Evolutionary conservation across 2,797 vertebrate genomes (phyloP).

Genomic region (Lagorchestes hirsutus): DNA sequence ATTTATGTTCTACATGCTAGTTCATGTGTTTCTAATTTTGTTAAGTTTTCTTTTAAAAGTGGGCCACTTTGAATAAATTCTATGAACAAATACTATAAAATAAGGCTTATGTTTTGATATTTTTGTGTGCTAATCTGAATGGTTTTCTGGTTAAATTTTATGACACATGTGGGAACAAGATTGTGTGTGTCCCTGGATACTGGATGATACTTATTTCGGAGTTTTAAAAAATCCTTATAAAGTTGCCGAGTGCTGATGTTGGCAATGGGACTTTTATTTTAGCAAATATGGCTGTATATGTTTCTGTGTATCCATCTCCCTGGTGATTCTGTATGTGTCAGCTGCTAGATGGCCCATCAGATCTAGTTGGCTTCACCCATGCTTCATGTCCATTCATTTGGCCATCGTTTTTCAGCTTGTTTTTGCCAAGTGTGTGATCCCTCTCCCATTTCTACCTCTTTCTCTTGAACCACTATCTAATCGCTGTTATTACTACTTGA

Average conservation of each 20-base stretch:
- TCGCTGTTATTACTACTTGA: not conserved
- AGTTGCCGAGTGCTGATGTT: not conserved
- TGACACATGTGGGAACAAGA: not conserved
- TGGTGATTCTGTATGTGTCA: not conserved
- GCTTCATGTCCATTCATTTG: not conserved
- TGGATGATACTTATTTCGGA: not conserved
- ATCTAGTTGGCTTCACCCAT: not conserved
- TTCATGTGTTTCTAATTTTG: conserved; percentile 4
- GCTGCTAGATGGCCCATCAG: not conserved
- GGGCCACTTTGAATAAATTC: conserved; percentile 35
- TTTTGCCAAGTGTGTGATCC: not conserved
- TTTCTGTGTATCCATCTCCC: not conserved
- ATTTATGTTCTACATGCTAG: conserved; percentile 5
- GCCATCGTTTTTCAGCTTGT: not conserved
- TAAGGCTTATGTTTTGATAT: not conserved
- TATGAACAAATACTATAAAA: conserved; percentile 36
- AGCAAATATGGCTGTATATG: conserved; percentile 14
- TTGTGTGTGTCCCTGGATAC: not conserved
- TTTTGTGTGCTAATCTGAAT: not conserved
- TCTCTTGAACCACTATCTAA: not conserved
- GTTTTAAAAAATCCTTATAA: not conserved
- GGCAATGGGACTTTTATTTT: conserved; percentile 13
- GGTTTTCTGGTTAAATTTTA: not conserved
- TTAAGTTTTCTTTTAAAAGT: conserved; percentile 4
- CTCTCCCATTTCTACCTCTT: not conserved